Percentiles rank a stretch among this genome's conserved stretches.
Evolutionary conservation across 2,888 invertebrate species (phyloP).

Genomic region (Sialis lutaria): DNA sequence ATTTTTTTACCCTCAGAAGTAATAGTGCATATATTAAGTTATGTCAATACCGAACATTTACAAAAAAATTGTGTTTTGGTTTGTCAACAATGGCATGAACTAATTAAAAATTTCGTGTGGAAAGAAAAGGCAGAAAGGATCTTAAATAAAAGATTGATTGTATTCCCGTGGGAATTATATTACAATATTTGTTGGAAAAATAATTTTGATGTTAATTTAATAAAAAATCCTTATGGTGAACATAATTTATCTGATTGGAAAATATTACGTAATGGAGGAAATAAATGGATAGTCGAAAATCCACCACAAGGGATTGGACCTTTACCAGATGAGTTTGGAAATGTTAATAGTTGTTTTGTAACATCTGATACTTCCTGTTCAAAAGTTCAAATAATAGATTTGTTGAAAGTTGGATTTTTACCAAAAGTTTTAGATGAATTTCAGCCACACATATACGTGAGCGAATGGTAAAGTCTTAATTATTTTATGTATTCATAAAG

Average conservation of each 20-base stretch:
- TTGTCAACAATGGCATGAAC: slow-evolving; percentile 30
- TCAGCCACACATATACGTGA: slow-evolving; percentile 32
- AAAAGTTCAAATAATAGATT: slow-evolving; percentile 30
- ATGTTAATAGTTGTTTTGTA: slow-evolving; percentile 29
- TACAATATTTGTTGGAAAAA: slow-evolving; percentile 24
- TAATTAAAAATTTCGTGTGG: slow-evolving; percentile 26
- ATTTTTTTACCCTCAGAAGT: slow-evolving; percentile 30
- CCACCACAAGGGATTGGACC: slow-evolving; percentile 27
- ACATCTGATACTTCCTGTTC: slow-evolving; percentile 29
- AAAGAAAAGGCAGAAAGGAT: slow-evolving; percentile 21
- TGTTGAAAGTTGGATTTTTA: slow-evolving; percentile 23
- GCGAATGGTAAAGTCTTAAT: slow-evolving; percentile 22
- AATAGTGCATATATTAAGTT: slow-evolving; percentile 25
- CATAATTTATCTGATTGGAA: slow-evolving; percentile 24
- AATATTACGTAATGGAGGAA: slow-evolving; percentile 22
- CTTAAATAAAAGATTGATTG: slow-evolving; percentile 12
- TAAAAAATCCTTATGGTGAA: slow-evolving; percentile 32
- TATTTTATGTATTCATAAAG: slow-evolving; percentile 2
- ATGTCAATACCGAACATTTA: slow-evolving; percentile 22
- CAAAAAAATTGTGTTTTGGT: slow-evolving; percentile 25
- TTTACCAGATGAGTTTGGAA: slow-evolving; percentile 25
- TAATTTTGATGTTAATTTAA: slow-evolving; percentile 27
- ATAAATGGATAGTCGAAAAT: slow-evolving; percentile 29
- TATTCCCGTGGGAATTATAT: slow-evolving; percentile 23
- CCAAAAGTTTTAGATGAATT: slow-evolving; percentile 26